Evolutionary conservation across 1,140 invertebrate species (phyloP), one percentile per base, ranked within the genome.

Genomic region (Calliphora vicina): DNA sequence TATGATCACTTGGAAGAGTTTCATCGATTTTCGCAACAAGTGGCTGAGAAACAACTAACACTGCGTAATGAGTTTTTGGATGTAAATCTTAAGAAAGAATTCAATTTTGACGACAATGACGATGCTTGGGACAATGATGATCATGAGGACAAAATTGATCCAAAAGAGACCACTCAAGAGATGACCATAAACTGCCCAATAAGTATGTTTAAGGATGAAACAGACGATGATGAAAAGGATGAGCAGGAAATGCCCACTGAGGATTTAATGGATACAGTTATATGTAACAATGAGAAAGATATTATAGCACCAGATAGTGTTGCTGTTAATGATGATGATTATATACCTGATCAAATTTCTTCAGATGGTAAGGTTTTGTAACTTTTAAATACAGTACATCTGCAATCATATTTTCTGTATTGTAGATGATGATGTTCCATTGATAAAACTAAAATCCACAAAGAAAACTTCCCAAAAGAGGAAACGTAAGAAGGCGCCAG

Each of bases 1-100:
- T 87, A 87, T 42, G 87, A 88, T 67, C 87, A 88, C 71, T 67
- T 88, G 81, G 87, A 88, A 82, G 87, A 88, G 20, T 88, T 88
- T 27, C 84, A 88, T 80, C 86, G 83, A 73, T 88, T 88, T 57
- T 88, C 87, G 87, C 85, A 87, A 84, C 78, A 87, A 61, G 87
- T 88, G 20, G 87, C 87, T 17, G 86, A 88, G 73, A 88, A 88
- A 23, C 87, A 88, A 42, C 84, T 82, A 29, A 87, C 87, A 4
- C 84, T 88, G 23, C 88, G 87, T 29, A 87, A 88, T 80, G 86
- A 88, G 71, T 88, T 88, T 71, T 85, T 88, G 13, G 87, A 85
- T 13, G 87, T 88, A 9, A 86, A 88, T 50, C 87, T 87, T 13
- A 87, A 88, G 26, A 85, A 57, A 15, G 74, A 78, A 17, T 45